phyloP scores from a whole-genome alignment of 2,113 vertebrate species.

The Ceratotherium simum region DNA sequence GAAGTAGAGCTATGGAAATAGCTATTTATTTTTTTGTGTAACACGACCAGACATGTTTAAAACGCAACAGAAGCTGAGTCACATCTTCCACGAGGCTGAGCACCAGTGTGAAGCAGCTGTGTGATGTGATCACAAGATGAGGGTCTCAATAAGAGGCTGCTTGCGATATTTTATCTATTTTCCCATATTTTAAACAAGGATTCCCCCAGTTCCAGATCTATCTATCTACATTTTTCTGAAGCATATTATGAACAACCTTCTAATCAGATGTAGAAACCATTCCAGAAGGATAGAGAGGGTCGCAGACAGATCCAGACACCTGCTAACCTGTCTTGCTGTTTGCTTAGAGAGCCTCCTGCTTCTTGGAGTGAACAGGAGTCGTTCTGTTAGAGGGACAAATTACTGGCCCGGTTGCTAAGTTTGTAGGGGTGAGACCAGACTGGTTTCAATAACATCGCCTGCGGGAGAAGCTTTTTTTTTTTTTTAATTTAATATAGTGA shows the following conservation, averaged over 20 bases:
- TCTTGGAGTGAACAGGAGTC: not conserved
- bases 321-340: not conserved
- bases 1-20: not conserved
- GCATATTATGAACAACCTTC: not conserved
- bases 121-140: constrained; percentile 18
- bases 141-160: not conserved
- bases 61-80: constrained; percentile 72
- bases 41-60: constrained; percentile 33
- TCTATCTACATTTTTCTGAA: not conserved
- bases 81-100: constrained; percentile 60
- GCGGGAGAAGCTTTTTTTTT: not conserved
- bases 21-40: constrained; percentile 2
- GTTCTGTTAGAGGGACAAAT: not conserved
- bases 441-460: not conserved
- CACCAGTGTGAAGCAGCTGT: constrained; percentile 61
- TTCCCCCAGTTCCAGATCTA: not conserved
- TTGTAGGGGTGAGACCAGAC: not conserved
- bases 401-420: rapidly evolving
- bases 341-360: not conserved
- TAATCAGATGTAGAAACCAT: not conserved
- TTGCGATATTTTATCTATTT: constrained; percentile 26
- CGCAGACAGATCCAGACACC: not conserved
- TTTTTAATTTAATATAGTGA: not conserved
- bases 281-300: not conserved
- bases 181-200: not conserved